Base-by-base conservation (phyloP, 2,113 vertebrate species). In the Cyanocitta stelleri region DNA sequence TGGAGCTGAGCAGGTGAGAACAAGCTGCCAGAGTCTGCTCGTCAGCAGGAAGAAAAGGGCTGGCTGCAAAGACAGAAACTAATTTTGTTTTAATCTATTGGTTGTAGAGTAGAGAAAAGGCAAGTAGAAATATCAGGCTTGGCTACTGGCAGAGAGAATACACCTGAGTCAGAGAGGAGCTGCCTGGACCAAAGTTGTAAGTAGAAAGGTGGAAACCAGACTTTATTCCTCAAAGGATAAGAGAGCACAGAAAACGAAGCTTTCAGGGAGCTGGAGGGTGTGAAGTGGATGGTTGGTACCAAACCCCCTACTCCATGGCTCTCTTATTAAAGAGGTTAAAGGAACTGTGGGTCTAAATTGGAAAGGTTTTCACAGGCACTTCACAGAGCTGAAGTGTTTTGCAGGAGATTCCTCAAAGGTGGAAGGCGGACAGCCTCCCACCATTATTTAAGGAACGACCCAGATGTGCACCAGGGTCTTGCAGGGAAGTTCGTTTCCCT, bases 311-410 rank as follows among this genome's bases (percentile, higher is more conserved):
- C 96, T 94, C 94, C 79, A 94, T 74, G 84, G 84, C 90, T 95
- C 89, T 95, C 95, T 96, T 96, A 95, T 97, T 95, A 96, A 78
- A 96, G 90, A 96, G 96, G 94, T 97, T 95, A 96, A 95, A 95
- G 96, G 94, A 94, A 93, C 95, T 77, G 88, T 92, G 61, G 90
- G 90, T 95, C 94, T 95, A 97, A 95, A 97, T 96, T 95, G 96
- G 95, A 95, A 95, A 96, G 96, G 96, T 92, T 97, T 95, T 95
- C 85, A 95, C 80, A 96, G 92, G 77, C 96, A 96, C 96, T 96
- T 97, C 96, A 97, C 96, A 97, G 96, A 96, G 96, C 96, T 93
- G 92, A 95, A 95, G 96, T 97, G 92, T 97, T 96, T 97, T 97
- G 96, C 95, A 91, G 91, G 94, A 96, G 94, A 95, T 94, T 96